phyloP scores from a whole-genome alignment of 1,140 invertebrate species.

The Zaprionus camerounensis region DNA sequence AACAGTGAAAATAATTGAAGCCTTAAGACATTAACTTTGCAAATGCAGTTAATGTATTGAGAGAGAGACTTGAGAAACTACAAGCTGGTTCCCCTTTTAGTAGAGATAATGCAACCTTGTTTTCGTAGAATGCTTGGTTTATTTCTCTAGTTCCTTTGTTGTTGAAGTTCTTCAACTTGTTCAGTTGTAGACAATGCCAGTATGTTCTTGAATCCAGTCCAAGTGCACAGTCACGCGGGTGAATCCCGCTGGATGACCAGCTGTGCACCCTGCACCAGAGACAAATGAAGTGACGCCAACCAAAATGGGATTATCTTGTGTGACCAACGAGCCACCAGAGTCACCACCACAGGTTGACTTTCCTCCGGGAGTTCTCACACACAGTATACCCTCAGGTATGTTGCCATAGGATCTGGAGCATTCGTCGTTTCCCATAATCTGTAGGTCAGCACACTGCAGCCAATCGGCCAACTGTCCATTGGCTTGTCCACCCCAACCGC shows the following conservation, averaged over 20 bases:
- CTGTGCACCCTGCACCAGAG: constrained; percentile 38
- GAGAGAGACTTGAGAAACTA: background rate
- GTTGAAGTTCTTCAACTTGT: background rate
- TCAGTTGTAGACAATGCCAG: constrained; percentile 58
- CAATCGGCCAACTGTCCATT: constrained; percentile 51
- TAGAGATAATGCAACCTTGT: background rate
- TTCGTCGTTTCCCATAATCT: constrained; percentile 58
- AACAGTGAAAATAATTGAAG: background rate
- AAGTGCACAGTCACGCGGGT: constrained; percentile 85
- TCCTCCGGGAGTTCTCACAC: constrained; percentile 37
- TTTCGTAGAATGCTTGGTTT: constrained; percentile 1
- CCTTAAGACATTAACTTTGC: background rate
- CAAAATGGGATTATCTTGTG: constrained; percentile 73
- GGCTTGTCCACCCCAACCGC: constrained; percentile 64
- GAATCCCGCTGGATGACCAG: constrained; percentile 84
- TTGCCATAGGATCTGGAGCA: constrained; percentile 47
- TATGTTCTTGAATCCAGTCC: constrained; percentile 84
- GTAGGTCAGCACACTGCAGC: constrained; percentile 59
- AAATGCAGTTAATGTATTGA: background rate
- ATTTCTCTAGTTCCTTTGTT: background rate
- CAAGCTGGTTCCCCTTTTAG: background rate
- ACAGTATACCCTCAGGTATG: constrained; percentile 50
- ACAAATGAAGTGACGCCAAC: constrained; percentile 84
- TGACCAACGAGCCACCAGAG: constrained; percentile 85
- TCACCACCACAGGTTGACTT: constrained; percentile 84